A percentile compares a stretch with the other conserved stretches of the same genome.
Evolutionary conservation across 2,797 vertebrate genomes (phyloP).

Genomic region (Gymnoscopelus braueri): DNA sequence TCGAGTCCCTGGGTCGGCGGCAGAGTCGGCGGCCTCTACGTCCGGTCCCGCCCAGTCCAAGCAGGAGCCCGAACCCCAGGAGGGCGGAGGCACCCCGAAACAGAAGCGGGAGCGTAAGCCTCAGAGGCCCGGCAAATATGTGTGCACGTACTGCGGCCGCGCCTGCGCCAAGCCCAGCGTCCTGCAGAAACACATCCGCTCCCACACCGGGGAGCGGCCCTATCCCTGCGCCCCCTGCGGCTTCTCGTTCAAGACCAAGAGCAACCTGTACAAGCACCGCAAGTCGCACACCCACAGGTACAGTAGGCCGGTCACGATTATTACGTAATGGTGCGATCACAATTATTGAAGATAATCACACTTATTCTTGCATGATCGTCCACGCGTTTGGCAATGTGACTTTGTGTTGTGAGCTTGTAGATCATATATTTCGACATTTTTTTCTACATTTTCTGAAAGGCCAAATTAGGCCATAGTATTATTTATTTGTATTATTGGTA

Average conservation of each 20-base stretch:
- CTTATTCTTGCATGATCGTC: no score
- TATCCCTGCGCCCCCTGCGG: constrained; percentile 95
- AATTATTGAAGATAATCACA: neutral
- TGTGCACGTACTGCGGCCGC: constrained; percentile 95
- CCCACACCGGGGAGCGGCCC: constrained; percentile 95
- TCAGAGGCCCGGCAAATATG: constrained; percentile 96
- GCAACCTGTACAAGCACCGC: constrained; percentile 96
- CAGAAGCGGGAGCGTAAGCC: constrained; percentile 91
- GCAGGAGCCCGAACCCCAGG: constrained; percentile 60
- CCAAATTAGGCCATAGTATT: no score
- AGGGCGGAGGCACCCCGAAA: constrained; percentile 84
- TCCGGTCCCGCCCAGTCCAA: constrained; percentile 61
- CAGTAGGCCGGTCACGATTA: no score
- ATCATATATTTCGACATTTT: no score
- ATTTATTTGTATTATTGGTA: no score
- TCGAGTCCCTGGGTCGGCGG: constrained; percentile 78
- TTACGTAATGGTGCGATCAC: no score
- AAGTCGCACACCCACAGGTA: constrained; percentile 92
- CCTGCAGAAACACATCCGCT: constrained; percentile 97
- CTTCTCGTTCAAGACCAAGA: constrained; percentile 98
- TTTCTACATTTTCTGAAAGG: no score
- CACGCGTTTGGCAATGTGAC: no score
- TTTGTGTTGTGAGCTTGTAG: no score
- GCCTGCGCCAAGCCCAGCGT: constrained; percentile 97
- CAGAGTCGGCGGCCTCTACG: constrained; percentile 70